Percentiles rank a stretch among this genome's conserved stretches.
phyloP scores from a whole-genome alignment of 2,797 vertebrate species.

The Ctenosaura bakeri region DNA sequence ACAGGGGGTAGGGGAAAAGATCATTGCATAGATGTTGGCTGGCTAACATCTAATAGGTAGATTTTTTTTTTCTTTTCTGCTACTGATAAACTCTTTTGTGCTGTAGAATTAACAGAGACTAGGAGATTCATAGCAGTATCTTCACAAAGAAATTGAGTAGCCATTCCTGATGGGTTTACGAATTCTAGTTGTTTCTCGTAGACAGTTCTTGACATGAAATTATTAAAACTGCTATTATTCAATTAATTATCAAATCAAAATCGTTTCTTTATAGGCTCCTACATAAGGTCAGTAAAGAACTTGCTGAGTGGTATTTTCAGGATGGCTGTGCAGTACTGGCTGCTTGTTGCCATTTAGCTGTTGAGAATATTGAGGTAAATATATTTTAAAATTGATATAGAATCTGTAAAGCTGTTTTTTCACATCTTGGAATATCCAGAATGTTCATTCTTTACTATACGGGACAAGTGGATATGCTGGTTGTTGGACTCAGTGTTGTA shows the following conservation, averaged over 20 bases:
- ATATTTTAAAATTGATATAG: constrained; percentile 14
- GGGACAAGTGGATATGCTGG: too few species aligned
- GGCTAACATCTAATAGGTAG: too few species aligned
- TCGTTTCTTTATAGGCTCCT: constrained; percentile 82
- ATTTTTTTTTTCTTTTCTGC: not conserved
- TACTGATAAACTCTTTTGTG: not conserved
- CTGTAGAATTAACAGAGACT: not conserved
- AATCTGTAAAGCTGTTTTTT: constrained; percentile 12
- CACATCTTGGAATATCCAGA: constrained; percentile 4
- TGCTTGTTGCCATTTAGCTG: constrained; percentile 93
- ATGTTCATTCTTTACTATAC: not conserved
- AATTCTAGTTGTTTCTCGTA: not conserved
- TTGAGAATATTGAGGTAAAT: constrained; percentile 91
- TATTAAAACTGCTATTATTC: not conserved
- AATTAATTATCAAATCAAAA: not conserved
- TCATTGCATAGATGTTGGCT: not conserved
- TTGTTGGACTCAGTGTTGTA: too few species aligned
- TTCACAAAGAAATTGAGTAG: not conserved
- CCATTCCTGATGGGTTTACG: not conserved
- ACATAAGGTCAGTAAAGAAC: constrained; percentile 86
- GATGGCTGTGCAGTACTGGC: constrained; percentile 90
- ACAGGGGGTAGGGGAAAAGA: not conserved
- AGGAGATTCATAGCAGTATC: not conserved
- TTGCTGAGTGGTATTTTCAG: constrained; percentile 97
- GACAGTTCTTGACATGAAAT: not conserved